A percentile compares a stretch with the other conserved stretches of the same genome.
phyloP scores from a whole-genome alignment of 1,140 invertebrate genomes.

The Venustaconcha ellipsiformis region DNA sequence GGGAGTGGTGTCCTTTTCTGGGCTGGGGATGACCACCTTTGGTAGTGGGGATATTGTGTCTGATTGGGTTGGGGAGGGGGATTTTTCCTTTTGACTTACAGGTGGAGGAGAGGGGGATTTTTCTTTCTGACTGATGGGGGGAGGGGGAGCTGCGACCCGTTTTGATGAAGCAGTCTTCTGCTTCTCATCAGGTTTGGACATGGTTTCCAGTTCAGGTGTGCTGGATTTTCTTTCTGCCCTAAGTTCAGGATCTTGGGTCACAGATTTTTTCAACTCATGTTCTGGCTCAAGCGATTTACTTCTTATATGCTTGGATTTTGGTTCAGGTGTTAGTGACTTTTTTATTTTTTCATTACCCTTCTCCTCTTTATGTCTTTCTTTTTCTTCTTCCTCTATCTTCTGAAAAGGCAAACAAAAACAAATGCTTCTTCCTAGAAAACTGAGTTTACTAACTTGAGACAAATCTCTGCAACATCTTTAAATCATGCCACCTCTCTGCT shows the following conservation, averaged over 20 bases:
- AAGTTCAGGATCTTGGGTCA: slow-evolving; percentile 5
- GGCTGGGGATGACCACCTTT: background rate
- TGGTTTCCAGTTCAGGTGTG: slow-evolving; percentile 17
- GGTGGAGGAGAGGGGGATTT: slow-evolving; percentile 9
- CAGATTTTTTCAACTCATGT: slow-evolving; percentile 16
- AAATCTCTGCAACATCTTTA: too few species aligned
- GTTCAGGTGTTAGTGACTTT: slow-evolving; percentile 3
- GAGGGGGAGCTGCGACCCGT: slow-evolving; percentile 37
- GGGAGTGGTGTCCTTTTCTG: slow-evolving; percentile 8
- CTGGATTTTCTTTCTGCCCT: background rate
- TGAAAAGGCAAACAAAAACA: background rate
- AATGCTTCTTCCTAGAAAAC: too few species aligned
- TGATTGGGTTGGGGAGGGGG: slow-evolving; percentile 7
- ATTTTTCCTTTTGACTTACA: background rate
- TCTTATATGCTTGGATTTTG: slow-evolving; percentile 8
- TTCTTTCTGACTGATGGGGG: slow-evolving; percentile 12
- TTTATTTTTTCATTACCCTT: background rate
- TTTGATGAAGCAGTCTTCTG: slow-evolving; percentile 32
- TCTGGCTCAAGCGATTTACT: slow-evolving; percentile 7
- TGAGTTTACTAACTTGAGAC: too few species aligned
- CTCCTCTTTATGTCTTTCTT: slow-evolving; percentile 12
- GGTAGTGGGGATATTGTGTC: slow-evolving; percentile 16
- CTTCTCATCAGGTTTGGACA: slow-evolving; percentile 14
- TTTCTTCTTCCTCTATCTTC: slow-evolving; percentile 11
- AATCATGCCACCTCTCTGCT: too few species aligned